These are phyloP conservation scores for Fragum whitleyi DNA, from an alignment of 2,888 invertebrate species.

Conservation along the genomic window DNA sequence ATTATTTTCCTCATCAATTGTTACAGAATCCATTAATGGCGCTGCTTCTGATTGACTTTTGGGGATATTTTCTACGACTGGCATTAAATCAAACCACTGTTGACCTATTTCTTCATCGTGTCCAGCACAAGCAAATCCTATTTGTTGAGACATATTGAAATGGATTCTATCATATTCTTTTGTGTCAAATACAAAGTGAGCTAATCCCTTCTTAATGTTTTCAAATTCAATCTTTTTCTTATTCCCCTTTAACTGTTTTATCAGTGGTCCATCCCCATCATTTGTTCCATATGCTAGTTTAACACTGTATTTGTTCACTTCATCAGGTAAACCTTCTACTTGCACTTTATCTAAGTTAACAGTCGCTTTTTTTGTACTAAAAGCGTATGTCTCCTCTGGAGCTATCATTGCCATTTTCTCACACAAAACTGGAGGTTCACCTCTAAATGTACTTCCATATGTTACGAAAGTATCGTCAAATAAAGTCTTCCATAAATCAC, in stretches of 20 bases:
- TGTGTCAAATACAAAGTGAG: slow-evolving; percentile 83
- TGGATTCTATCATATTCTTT: slow-evolving; percentile 82
- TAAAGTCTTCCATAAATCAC: slow-evolving; percentile 85
- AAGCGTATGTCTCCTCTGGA: slow-evolving; percentile 76
- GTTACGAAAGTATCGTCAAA: slow-evolving; percentile 85
- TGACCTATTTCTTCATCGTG: slow-evolving; percentile 68
- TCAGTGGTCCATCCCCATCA: slow-evolving; percentile 69
- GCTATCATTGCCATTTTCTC: slow-evolving; percentile 84
- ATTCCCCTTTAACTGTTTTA: slow-evolving; percentile 67
- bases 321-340: slow-evolving; percentile 72
- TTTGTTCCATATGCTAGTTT: slow-evolving; percentile 67
- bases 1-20: slow-evolving; percentile 67
- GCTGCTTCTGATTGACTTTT: slow-evolving; percentile 50
- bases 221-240: slow-evolving; percentile 69
- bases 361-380: slow-evolving; percentile 79
- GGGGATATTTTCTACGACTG: slow-evolving; percentile 65
- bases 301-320: slow-evolving; percentile 77
- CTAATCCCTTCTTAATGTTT: slow-evolving; percentile 79
- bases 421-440: slow-evolving; percentile 83
- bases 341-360: slow-evolving; percentile 71
- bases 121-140: slow-evolving; percentile 84
- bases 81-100: slow-evolving; percentile 67
- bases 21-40: slow-evolving; percentile 61
- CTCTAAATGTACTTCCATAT: slow-evolving; percentile 86
- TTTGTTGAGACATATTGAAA: slow-evolving; percentile 78